Conservation (phyloP, 2,113 vertebrate genomes). For the Chaenogobius annularis region DNA sequence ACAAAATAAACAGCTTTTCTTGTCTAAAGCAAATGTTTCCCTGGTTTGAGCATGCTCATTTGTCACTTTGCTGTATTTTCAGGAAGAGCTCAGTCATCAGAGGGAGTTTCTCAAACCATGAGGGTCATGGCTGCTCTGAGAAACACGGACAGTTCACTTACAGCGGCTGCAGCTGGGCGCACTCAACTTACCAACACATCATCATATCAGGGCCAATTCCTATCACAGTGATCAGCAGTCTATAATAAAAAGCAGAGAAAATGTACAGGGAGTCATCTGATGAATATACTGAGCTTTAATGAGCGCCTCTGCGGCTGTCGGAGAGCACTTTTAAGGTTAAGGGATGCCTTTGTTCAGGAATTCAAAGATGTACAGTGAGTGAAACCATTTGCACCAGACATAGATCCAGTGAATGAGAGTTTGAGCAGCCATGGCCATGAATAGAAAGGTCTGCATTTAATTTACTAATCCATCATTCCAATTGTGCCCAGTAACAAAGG, state of each 20-base stretch:
- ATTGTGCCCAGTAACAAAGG: constrained; percentile 65
- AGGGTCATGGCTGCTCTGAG: constrained; percentile 30
- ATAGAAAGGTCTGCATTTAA: constrained; percentile 70
- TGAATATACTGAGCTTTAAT: constrained; percentile 40
- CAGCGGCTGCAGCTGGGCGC: constrained; percentile 42
- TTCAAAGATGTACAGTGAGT: constrained; percentile 34
- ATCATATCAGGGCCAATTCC: constrained; percentile 45
- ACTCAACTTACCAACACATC: constrained; percentile 43
- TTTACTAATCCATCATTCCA: constrained; percentile 74
- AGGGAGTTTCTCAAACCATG: constrained; percentile 10
- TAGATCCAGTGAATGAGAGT: constrained; percentile 55
- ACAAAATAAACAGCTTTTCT: neutral
- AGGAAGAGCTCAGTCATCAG: neutral
- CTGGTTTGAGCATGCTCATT: neutral
- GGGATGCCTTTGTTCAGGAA: constrained; percentile 27
- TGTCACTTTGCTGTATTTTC: constrained; percentile 2
- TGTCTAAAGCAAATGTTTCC: neutral
- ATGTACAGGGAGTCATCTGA: constrained; percentile 42
- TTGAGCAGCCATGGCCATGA: constrained; percentile 50
- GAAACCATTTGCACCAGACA: constrained; percentile 42
- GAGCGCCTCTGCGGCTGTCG: constrained; percentile 6
- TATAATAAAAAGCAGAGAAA: constrained; percentile 31
- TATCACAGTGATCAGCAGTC: constrained; percentile 46
- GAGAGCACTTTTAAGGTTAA: constrained; percentile 19
- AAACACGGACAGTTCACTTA: constrained; percentile 41